phyloP scores from a whole-genome alignment of 1,140 invertebrate genomes.

The Ectropis grisescens region DNA sequence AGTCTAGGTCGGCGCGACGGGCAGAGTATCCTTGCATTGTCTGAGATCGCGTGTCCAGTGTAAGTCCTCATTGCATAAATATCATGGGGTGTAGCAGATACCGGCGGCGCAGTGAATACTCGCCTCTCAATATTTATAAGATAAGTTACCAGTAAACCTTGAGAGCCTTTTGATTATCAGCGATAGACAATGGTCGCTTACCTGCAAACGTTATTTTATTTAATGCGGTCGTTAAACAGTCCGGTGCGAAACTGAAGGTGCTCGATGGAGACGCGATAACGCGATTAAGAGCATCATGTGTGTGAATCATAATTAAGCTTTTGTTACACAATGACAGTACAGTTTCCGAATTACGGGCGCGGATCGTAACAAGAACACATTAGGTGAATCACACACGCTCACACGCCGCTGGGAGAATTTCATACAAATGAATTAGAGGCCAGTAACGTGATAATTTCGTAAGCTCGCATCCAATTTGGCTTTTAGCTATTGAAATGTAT shows the following conservation, averaged over 20 bases:
- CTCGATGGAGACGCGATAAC: too few species aligned
- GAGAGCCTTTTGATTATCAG: constrained; percentile 13
- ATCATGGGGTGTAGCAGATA: constrained; percentile 45
- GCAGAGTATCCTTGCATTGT: constrained; percentile 61
- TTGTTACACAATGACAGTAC: constrained; percentile 15
- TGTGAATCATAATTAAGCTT: constrained; percentile 17
- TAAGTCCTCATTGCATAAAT: constrained; percentile 66
- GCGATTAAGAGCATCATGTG: constrained; percentile 9
- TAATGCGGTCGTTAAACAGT: constrained; percentile 9
- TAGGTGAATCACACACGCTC: constrained; percentile 44
- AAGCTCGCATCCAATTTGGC: constrained; percentile 47
- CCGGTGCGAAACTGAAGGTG: constrained; percentile 2
- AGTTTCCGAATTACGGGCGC: constrained; percentile 15
- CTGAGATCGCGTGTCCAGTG: constrained; percentile 56
- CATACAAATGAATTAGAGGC: constrained; percentile 46
- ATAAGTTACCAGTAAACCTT: constrained; percentile 16
- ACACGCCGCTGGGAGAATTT: constrained; percentile 41
- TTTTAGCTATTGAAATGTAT: constrained; percentile 55
- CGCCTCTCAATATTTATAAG: constrained; percentile 27
- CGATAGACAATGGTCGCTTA: constrained; percentile 15
- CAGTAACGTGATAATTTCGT: constrained; percentile 58
- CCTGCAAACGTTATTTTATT: constrained; percentile 9
- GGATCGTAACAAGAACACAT: constrained; percentile 37
- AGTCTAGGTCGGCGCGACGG: constrained; percentile 53
- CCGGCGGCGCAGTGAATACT: constrained; percentile 16